Base-by-base conservation (phyloP, 1,140 invertebrate species). In the Anagrus nilaparvatae region DNA sequence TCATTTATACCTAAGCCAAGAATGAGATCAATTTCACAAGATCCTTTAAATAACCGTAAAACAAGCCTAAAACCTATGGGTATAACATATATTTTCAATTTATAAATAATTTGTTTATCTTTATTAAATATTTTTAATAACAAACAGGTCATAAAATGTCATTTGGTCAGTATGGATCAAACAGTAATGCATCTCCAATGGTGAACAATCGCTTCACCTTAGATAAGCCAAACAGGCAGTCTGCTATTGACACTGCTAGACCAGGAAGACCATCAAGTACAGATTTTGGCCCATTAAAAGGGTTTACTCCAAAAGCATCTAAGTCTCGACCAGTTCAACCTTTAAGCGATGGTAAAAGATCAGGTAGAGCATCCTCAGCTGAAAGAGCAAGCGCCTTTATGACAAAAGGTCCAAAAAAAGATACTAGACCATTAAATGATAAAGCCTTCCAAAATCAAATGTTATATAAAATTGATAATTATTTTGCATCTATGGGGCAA, bases 361-460 rank as follows among this genome's bases (percentile, higher is more conserved):
- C 8, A 20, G 47, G 30, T 5, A 49, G 59, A 41, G 60, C 63
- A 5, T 56, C 57, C 10, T 58, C 58, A 6, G 55, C 50, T 4
- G 60, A 65, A 29, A 48, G 56, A 46, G 57, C 47, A 5, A 56
- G 46, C 32, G 48, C 6, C 6, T 27, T 61, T 5, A 44, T 46
- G 19, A 16, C 18, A 7, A 58, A 59, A 47, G 48, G 47, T 19
- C 7, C 48, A 1, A 47, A 49, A 10, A 68, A 67, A 43, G 65
- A 69, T 20, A 59, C 24, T n/a, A 44, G 63, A 20, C 58, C 56
- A 14, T 36, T 69, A 3, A 47, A 21, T 14, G 63, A 69, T 8
- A 69, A 66, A 43, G 31, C 10, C 4, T 65, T 57, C 49, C 66
- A 65, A 39, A 9, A 33, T 10, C 20, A 40, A 21, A 59, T 65